Evolutionary conservation across 2,888 invertebrate species (phyloP).

Genomic region (Lithosia quadra): DNA sequence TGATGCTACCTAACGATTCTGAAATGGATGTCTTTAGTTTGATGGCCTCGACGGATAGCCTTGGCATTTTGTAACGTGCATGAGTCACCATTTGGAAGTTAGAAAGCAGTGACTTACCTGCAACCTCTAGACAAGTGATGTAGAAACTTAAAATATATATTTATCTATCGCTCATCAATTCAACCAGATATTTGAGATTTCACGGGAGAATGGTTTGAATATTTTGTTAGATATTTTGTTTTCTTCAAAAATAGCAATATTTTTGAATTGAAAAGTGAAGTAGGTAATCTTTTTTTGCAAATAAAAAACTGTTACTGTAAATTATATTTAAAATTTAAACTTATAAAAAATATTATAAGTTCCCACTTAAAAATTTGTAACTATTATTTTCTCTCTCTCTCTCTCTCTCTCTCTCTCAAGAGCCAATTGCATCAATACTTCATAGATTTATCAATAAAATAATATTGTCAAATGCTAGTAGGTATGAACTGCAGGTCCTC

Average conservation of each 20-base stretch:
- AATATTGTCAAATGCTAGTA: no score
- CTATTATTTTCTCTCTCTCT: no score
- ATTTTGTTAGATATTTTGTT: not conserved
- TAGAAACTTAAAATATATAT: not conserved
- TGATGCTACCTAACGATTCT: not conserved
- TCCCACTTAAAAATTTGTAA: no score
- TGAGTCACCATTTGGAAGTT: not conserved
- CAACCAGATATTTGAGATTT: not conserved
- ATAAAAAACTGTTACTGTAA: no score
- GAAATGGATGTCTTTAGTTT: not conserved
- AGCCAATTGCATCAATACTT: no score
- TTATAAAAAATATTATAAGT: no score
- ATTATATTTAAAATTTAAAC: no score
- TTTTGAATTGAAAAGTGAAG: not conserved
- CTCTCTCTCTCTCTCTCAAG: no score
- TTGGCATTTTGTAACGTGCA: not conserved
- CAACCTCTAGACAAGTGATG: not conserved
- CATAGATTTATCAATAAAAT: no score
- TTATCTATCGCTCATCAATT: no score
- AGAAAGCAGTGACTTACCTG: not conserved
- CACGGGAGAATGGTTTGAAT: not conserved
- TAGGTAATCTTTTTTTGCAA: no score
- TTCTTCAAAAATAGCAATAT: not conserved
- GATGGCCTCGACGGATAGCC: not conserved
- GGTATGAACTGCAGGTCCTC: no score